Evolutionary conservation across 2,797 vertebrate species (phyloP), one percentile per base, ranked within the genome.

Genomic region (Leptoclinus maculatus): DNA sequence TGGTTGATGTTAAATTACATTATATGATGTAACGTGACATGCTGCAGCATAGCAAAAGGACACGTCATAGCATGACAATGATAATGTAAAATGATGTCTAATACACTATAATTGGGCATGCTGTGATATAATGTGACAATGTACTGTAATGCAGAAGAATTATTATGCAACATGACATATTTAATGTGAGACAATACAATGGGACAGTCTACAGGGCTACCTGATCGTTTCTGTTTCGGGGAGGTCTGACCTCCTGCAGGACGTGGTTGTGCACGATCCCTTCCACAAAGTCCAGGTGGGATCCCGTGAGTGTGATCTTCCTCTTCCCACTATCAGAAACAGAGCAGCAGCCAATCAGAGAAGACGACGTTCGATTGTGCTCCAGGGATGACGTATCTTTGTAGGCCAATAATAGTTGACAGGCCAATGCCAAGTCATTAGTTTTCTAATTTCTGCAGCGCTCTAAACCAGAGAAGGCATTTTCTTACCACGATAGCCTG

Each of bases 261-360:
- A 2, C 1, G 34, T 82, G 38, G 23, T 7, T 36, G 59, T 92
- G 93, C 47, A 83, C 69, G 67, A 97, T 65, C 53, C 81, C 93
- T 64, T 98, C 97, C 53, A 96, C 94, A 72, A 96, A 91, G 41
- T 97, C 90, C 80, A 98, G 83, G 74, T 96, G 94, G 71, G 87
- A 94, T 36, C 97, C 98, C 8, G 0, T 36, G 0, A 97, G 72
- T 8, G 79, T 92, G 88, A 97, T 90, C 21, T 70, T 95, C 86
- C 97, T 96, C 73, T 93, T 95, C 63, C 97, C 98, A 73, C 97
- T 98, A 71, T 19, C 87, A 80, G 75, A 92, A 29, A 76, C 54
- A 73, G 25, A 57, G 38, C 21, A 69, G 34, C 43, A 73, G 19
- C 53, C 65, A 78, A 63, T 75, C 2, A 78, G 36, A 59, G 14